Evolutionary conservation across 2,113 vertebrate genomes (phyloP).

Genomic region (Mionectes macconnelli): DNA sequence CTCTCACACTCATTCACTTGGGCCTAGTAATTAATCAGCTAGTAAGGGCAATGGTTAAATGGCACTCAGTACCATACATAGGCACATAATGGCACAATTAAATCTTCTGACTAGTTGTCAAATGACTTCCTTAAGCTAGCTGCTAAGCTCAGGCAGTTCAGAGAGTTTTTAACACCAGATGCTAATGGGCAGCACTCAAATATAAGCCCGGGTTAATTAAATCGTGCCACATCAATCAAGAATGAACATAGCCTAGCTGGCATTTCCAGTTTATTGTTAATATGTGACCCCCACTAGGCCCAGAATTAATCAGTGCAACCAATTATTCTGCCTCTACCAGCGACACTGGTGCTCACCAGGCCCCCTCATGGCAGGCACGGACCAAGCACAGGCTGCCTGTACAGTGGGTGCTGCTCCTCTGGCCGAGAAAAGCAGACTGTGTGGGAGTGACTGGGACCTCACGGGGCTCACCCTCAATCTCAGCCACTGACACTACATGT

Average conservation of each 20-base stretch:
- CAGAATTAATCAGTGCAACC: background rate
- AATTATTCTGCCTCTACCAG: background rate
- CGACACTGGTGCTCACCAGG: background rate
- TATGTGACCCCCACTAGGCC: background rate
- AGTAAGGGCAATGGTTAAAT: slow-evolving; percentile 16
- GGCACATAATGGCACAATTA: slow-evolving; percentile 35
- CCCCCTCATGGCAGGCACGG: background rate
- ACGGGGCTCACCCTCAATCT: background rate
- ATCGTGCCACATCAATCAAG: background rate
- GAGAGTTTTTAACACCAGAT: slow-evolving; percentile 1
- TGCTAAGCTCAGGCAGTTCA: background rate
- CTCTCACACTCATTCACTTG: background rate
- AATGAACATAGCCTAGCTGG: background rate
- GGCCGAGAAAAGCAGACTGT: background rate
- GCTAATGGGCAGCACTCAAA: background rate
- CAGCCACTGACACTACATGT: accelerated
- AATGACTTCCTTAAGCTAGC: slow-evolving; percentile 28
- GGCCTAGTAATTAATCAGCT: background rate
- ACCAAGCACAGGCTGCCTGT: background rate
- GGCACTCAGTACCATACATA: background rate
- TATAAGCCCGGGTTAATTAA: slow-evolving; percentile 24
- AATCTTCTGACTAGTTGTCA: background rate
- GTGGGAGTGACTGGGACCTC: background rate
- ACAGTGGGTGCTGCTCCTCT: accelerated
- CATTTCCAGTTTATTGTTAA: background rate